Percentiles rank a stretch among this genome's conserved stretches.
These are phyloP conservation scores for Cheiracanthium punctorium DNA, from an alignment of 2,888 invertebrate genomes.

Conservation along the genomic window DNA sequence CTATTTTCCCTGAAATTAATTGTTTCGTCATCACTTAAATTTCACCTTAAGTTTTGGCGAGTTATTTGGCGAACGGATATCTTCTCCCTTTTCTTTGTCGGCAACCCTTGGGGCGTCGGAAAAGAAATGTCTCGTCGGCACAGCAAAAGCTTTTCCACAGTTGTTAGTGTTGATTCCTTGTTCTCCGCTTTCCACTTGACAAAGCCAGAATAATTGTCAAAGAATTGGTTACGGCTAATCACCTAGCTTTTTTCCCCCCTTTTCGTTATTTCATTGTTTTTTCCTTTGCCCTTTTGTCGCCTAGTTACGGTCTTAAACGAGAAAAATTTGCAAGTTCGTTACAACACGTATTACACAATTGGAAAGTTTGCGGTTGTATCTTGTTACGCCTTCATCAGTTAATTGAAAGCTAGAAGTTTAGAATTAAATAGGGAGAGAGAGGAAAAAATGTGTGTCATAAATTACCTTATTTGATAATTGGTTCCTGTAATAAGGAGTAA, in stretches of 20 bases:
- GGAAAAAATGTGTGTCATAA: too few species aligned
- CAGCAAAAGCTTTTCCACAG: slow-evolving; percentile 20
- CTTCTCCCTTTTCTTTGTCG: neutral
- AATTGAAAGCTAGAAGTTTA: neutral
- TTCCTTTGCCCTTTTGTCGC: slow-evolving; percentile 27
- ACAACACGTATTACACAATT: slow-evolving; percentile 43
- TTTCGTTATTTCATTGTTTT: slow-evolving; percentile 18
- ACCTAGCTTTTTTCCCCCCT: slow-evolving; percentile 37
- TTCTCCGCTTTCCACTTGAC: slow-evolving; percentile 62
- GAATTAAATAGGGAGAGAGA: neutral
- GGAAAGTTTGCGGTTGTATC: slow-evolving; percentile 52
- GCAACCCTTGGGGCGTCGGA: slow-evolving; percentile 42
- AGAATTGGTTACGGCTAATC: slow-evolving; percentile 66
- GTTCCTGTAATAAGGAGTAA: neutral
- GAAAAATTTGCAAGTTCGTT: slow-evolving; percentile 57
- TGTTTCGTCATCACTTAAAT: too few species aligned
- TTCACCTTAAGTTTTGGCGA: too few species aligned
- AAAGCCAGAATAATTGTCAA: slow-evolving; percentile 68
- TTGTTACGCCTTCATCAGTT: slow-evolving; percentile 15
- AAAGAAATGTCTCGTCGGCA: slow-evolving; percentile 9
- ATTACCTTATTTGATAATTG: slow-evolving; percentile 4
- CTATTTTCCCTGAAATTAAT: too few species aligned
- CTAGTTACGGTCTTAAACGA: slow-evolving; percentile 51
- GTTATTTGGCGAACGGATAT: neutral
- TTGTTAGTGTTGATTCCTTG: slow-evolving; percentile 67